A percentile compares a stretch with the other conserved stretches of the same genome.
Conservation (phyloP, 2,113 vertebrate species). For the Phoenicopterus ruber region DNA sequence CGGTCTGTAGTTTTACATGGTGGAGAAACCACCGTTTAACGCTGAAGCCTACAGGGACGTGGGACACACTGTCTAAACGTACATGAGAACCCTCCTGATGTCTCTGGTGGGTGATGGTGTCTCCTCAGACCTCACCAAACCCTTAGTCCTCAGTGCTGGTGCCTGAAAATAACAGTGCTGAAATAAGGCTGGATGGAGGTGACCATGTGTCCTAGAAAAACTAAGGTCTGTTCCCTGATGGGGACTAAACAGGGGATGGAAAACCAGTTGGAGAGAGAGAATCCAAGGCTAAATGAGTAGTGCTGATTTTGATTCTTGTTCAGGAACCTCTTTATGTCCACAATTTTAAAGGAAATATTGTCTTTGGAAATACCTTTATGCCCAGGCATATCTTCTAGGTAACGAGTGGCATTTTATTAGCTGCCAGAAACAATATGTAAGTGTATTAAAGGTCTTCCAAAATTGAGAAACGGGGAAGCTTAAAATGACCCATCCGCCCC, state of each 20-base stretch:
- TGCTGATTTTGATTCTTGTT: not conserved
- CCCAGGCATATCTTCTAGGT: not conserved
- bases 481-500: not conserved
- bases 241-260: not conserved
- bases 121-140: not conserved
- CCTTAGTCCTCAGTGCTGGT: not conserved
- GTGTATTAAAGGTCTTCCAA: constrained; percentile 1
- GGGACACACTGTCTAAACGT: not conserved
- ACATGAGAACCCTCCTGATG: not conserved
- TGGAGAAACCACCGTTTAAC: not conserved
- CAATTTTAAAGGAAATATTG: constrained; percentile 27
- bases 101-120: not conserved
- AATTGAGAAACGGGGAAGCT: not conserved
- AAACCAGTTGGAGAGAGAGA: not conserved
- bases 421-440: not conserved
- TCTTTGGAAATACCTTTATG: constrained; percentile 18
- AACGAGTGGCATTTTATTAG: constrained; percentile 13
- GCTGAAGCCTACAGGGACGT: not conserved
- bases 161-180: not conserved
- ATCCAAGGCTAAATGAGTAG: not conserved
- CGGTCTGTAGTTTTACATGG: not conserved
- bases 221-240: not conserved
- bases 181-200: not conserved
- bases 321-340: not conserved
- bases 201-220: not conserved